phyloP scores from a whole-genome alignment of 2,888 invertebrate species.

The Ennomos quercinarius region DNA sequence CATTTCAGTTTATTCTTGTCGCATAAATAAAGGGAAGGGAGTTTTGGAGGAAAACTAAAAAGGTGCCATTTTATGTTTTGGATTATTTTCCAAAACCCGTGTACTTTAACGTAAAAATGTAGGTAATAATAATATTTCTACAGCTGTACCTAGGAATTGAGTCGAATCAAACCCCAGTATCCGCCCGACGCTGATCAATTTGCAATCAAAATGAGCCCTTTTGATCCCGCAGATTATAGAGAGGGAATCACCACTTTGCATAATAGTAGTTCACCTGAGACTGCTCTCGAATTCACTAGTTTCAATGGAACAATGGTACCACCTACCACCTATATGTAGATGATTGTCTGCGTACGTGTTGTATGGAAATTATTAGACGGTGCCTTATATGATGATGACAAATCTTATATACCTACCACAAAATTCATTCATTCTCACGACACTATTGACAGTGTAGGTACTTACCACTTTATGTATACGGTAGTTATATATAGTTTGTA shows the following conservation, averaged over 20 bases:
- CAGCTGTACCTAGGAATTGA: too few species aligned
- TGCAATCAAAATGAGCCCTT: constrained; percentile 45
- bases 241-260: constrained; percentile 42
- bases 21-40: not conserved
- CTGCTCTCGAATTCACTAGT: constrained; percentile 33
- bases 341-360: not conserved
- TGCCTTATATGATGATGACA: too few species aligned
- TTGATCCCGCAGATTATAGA: constrained; percentile 37
- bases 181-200: constrained; percentile 35
- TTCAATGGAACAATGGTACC: constrained; percentile 39
- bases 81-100: too few species aligned
- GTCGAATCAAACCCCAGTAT: constrained; percentile 25
- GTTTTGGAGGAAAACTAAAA: too few species aligned
- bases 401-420: too few species aligned
- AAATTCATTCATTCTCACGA: too few species aligned
- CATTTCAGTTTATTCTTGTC: constrained; percentile 1
- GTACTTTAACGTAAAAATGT: too few species aligned
- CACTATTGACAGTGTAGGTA: too few species aligned
- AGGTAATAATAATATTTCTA: too few species aligned
- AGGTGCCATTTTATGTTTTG: too few species aligned
- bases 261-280: constrained; percentile 43
- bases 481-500: too few species aligned
- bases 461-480: too few species aligned
- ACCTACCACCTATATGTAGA: constrained; percentile 15
- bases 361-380: constrained; percentile 16